These are phyloP conservation scores for Dromas ardeola DNA, from an alignment of 2,113 vertebrate genomes.

Conservation along the genomic window DNA sequence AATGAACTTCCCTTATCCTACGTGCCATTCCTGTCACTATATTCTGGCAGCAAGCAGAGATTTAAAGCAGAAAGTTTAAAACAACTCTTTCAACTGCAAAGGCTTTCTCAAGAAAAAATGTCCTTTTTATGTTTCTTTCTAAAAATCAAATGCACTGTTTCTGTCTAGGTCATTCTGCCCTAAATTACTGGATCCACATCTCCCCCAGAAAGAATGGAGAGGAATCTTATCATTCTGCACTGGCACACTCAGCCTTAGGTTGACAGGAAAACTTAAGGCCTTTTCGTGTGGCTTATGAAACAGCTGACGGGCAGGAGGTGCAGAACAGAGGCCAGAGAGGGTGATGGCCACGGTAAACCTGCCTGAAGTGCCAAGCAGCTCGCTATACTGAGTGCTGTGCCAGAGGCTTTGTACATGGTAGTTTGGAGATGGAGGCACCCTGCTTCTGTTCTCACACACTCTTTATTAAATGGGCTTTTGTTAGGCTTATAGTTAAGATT, in stretches of 20 bases:
- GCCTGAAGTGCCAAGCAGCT: not conserved
- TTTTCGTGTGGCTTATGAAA: not conserved
- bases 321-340: not conserved
- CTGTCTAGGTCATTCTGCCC: not conserved
- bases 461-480: constrained; percentile 21
- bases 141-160: not conserved
- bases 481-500: constrained; percentile 2
- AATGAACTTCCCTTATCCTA: not conserved
- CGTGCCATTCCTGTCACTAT: not conserved
- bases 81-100: not conserved
- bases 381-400: not conserved
- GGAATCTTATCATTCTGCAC: not conserved
- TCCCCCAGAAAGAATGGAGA: not conserved
- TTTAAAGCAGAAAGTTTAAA: not conserved
- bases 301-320: not conserved
- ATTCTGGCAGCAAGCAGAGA: not conserved
- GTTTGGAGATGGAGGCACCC: not conserved
- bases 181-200: not conserved
- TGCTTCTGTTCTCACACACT: constrained; percentile 8
- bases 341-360: not conserved
- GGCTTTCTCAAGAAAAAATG: not conserved
- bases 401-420: not conserved
- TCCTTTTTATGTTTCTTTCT: not conserved
- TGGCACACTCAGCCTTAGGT: not conserved
- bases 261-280: not conserved